phyloP scores from a whole-genome alignment of 2,888 invertebrate species.

The Eulithis testata region DNA sequence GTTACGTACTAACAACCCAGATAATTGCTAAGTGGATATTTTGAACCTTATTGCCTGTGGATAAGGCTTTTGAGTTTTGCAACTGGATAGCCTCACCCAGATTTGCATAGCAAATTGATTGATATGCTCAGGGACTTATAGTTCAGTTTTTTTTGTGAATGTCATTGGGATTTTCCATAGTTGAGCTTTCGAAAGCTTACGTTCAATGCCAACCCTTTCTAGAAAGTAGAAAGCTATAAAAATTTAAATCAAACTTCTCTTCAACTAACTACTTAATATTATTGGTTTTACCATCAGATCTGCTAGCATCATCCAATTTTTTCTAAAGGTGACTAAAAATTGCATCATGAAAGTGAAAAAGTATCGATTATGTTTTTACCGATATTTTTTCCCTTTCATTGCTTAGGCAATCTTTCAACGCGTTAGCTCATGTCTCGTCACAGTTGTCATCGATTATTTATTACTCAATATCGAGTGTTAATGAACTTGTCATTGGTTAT shows the following conservation, averaged over 20 bases:
- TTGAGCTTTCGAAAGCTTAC: conserved; percentile 3
- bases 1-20: conserved; percentile 11
- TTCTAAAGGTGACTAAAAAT: background rate
- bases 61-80: conserved; percentile 3
- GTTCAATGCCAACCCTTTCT: conserved; percentile 17
- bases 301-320: too few relatives aligned
- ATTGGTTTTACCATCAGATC: too few relatives aligned
- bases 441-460: conserved; percentile 30
- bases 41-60: conserved; percentile 10
- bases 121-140: conserved; percentile 9
- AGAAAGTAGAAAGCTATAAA: background rate
- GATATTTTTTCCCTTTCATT: conserved; percentile 1
- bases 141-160: background rate
- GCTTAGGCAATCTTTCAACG: conserved; percentile 19
- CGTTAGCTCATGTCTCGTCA: conserved; percentile 23
- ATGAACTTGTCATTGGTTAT: conserved; percentile 28
- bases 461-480: conserved; percentile 19
- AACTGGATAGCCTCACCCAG: conserved; percentile 12
- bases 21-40: background rate
- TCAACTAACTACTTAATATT: too few relatives aligned
- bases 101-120: conserved; percentile 12
- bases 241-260: too few relatives aligned
- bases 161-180: conserved; percentile 22
- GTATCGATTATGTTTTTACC: background rate
- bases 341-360: background rate